Evolutionary conservation across 2,113 vertebrate species (phyloP), one percentile per base, ranked within the genome.

Genomic region (Mesembrinibis cayennensis): DNA sequence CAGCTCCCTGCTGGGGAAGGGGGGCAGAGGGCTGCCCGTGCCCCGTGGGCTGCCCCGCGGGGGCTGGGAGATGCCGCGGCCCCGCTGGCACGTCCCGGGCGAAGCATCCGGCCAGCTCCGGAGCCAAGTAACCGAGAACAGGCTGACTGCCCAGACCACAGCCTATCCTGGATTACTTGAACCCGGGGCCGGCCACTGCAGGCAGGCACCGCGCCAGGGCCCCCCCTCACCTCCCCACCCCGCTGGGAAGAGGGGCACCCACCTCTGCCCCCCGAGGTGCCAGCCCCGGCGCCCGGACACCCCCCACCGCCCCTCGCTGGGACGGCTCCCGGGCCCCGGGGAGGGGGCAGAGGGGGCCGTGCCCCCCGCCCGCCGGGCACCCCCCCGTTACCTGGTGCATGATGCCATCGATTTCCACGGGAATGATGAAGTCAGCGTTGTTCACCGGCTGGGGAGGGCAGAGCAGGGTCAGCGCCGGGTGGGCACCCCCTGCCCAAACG

Each of bases 81-180:
- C 22, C 34, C 1, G 3, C 53, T 9, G 29, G 42, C 47, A 82
- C 32, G 1, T 26, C 52, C 53, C 1, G 38, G 89, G 15, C 0
- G 98, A 91, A 89, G 98, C 13, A 27, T 79, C 29, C 30, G 89
- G 98, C 98, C 91, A 38, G 97, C 98, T 98, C 99, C 98, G 96
- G 99, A 98, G 98, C 99, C 99, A 99, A 99, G 99, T 99, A 98
- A 98, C 99, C 99, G 90, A 96, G 99, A 99, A 99, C 98, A 99
- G 99, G 99, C 99, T 98, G 98, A 98, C 97, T 98, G 97, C 95
- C 96, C 97, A 98, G 97, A 98, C 94, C 98, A 99, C 99, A 99
- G 99, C 99, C 99, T 99, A 99, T 99, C 99, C 99, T 99, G 99
- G 99, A 99, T 99, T 99, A 99, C 99, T 99, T 99, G 99, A 99